Evolutionary conservation across 2,888 invertebrate genomes (phyloP).

Genomic region (Dynastes grantii): DNA sequence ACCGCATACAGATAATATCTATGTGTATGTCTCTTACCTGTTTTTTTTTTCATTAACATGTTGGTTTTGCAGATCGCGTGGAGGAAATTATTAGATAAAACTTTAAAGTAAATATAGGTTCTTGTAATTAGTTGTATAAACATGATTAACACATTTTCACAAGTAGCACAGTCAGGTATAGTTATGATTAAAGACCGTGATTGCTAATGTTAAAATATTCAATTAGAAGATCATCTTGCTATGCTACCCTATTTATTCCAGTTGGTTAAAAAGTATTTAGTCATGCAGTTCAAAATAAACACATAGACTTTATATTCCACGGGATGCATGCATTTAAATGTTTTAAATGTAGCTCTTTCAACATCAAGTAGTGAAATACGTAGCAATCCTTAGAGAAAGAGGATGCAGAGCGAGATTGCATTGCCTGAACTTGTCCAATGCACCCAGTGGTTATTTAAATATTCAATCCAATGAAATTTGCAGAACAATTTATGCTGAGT

Average conservation of each 20-base stretch:
- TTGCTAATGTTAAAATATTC: background rate
- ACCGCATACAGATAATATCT: constrained; percentile 2
- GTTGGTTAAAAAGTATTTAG: no score
- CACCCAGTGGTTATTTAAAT: no score
- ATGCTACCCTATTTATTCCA: background rate
- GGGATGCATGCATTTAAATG: no score
- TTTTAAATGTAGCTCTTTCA: no score
- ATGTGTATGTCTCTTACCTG: background rate
- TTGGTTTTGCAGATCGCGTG: constrained; percentile 9
- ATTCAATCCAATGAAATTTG: no score
- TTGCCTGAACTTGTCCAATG: no score
- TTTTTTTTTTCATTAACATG: background rate
- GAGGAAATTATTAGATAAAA: constrained; percentile 2
- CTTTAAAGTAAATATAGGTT: background rate
- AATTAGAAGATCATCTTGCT: background rate
- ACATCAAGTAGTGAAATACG: no score
- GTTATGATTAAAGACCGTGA: constrained; percentile 6
- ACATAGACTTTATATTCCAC: no score
- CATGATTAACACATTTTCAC: background rate
- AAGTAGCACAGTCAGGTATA: background rate
- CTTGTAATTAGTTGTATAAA: background rate
- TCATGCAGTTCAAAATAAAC: no score
- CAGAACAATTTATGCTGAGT: no score
- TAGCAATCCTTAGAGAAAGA: no score
- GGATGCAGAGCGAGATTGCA: no score